A percentile compares a stretch with the other conserved stretches of the same genome.
phyloP scores from a whole-genome alignment of 2,113 vertebrate genomes.

The Zosterops borbonicus region DNA sequence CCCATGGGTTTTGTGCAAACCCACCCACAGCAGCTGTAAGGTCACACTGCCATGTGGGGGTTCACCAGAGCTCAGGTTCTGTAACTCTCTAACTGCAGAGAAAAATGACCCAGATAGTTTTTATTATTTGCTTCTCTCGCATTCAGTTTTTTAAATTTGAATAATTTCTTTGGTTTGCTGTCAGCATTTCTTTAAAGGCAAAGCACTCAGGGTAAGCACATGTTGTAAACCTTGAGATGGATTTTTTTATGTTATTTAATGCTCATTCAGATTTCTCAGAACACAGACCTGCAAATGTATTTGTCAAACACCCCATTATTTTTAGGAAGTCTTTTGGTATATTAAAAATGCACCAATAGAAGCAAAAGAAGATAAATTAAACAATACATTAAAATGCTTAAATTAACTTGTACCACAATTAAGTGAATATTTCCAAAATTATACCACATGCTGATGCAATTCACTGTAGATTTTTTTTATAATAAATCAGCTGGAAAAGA shows the following conservation, averaged over 20 bases:
- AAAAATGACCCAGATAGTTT: neutral
- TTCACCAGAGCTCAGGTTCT: neutral
- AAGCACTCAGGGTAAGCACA: fast-evolving
- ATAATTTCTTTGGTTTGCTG: neutral
- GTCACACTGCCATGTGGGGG: fast-evolving
- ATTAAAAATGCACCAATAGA: neutral
- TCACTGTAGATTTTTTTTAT: neutral
- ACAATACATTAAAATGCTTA: neutral
- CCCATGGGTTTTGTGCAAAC: neutral
- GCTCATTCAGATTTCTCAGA: neutral
- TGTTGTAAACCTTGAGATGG: neutral
- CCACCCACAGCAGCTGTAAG: neutral
- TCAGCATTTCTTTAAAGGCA: neutral
- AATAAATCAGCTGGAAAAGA: no score
- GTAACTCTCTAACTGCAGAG: neutral
- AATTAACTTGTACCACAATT: neutral
- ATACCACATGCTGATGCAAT: neutral
- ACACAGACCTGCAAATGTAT: neutral
- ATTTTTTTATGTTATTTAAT: neutral
- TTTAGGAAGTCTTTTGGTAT: neutral
- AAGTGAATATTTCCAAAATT: neutral
- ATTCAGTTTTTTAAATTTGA: neutral
- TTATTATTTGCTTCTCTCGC: neutral
- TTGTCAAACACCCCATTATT: neutral
- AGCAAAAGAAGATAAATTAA: neutral